phyloP scores from a whole-genome alignment of 2,797 vertebrate genomes.

The Microctenopoma lineatum region DNA sequence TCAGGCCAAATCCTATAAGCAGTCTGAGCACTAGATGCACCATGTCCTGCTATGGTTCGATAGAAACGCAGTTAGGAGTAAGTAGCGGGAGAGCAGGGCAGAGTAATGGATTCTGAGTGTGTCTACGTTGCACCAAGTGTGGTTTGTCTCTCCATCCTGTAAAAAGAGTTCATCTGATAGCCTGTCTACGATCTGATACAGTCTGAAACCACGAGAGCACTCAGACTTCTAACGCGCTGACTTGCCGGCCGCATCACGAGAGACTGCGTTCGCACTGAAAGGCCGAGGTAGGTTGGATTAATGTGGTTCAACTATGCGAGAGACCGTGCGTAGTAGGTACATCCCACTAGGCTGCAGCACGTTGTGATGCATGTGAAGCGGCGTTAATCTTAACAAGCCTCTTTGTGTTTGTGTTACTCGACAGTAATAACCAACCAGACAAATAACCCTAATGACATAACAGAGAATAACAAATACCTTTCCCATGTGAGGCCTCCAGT shows the following conservation, averaged over 20 bases:
- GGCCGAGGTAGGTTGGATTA: too few relatives aligned
- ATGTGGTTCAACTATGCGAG: too few relatives aligned
- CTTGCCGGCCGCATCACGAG: constrained; percentile 18
- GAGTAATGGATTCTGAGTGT: constrained; percentile 70
- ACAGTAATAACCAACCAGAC: constrained; percentile 15
- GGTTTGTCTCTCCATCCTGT: constrained; percentile 59
- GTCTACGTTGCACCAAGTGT: constrained; percentile 52
- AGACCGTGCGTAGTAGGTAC: neutral
- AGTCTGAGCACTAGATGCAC: constrained; percentile 31
- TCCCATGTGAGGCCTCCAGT: constrained; percentile 14
- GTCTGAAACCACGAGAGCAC: constrained; percentile 63
- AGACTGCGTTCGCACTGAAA: constrained; percentile 39
- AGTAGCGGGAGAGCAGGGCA: constrained; percentile 28
- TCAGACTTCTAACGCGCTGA: constrained; percentile 52
- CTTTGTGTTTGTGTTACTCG: constrained; percentile 29
- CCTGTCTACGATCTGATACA: constrained; percentile 64
- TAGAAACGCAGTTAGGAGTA: constrained; percentile 71
- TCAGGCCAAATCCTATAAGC: constrained; percentile 44
- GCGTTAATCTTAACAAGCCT: constrained; percentile 29
- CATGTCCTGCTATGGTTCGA: constrained; percentile 60
- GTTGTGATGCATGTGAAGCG: constrained; percentile 22
- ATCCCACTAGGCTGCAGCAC: constrained; percentile 11
- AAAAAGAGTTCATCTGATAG: constrained; percentile 69
- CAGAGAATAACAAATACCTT: constrained; percentile 23
- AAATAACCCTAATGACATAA: constrained; percentile 35